Evolutionary conservation across 1,140 invertebrate genomes (phyloP), one percentile per base, ranked within the genome.

Genomic region (Pantala flavescens): DNA sequence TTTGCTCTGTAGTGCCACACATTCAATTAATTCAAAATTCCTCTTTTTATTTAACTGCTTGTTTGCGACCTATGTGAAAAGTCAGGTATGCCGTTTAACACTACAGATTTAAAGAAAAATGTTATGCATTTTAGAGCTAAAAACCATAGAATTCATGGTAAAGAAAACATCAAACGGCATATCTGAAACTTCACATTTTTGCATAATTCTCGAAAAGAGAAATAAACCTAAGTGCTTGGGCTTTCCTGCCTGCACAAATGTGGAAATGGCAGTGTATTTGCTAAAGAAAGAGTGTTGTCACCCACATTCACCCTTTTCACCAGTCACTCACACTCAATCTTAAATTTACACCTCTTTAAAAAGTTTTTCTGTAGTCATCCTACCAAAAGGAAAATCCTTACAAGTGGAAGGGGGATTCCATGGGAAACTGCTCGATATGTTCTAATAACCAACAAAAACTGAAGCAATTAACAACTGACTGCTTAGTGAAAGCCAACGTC

Each of bases 271-370:
- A 63, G 49, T 63, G 49, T 63, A 63, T 63, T 63, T 63, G 49
- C 49, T 63, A 63, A 63, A 63, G 49, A 63, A 63, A 63, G 49
- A 63, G 49, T 63, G 49, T 63, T 63, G 49, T 63, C 49, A 63
- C 49, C 14, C 49, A 63, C 49, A 63, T 63, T 63, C 49, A 63
- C n/a, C n/a, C 49, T 19, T 63, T 63, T 21, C 49, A 16, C 14
- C 49, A 63, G 16, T 63, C 49, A 21, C 49, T 19, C 49, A 14
- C 49, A 63, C n/a, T 16, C 49, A 63, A 63, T 63, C 49, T 63
- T 63, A 63, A 63, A 63, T 63, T 16, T 63, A 63, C n/a, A 19
- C 49, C 14, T 63, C 49, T 63, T 63, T 63, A 7, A 19, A 63
- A 63, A 63, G n/a, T 63, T 36, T 36, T 63, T 63, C 49, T 63